These are phyloP conservation scores for Nudaria mundana DNA, from an alignment of 2,888 invertebrate species.

Conservation along the genomic window DNA sequence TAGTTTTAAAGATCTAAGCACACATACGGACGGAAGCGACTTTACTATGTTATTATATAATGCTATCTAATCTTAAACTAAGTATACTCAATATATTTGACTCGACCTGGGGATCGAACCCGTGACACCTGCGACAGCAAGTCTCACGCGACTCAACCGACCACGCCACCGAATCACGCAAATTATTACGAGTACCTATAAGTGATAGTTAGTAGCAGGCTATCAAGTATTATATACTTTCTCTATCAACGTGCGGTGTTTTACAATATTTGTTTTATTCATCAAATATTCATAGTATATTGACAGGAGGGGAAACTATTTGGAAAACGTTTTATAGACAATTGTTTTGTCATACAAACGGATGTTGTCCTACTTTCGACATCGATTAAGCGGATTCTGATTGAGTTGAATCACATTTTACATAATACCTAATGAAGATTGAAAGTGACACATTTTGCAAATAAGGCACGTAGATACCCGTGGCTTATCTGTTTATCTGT, in stretches of 20 bases:
- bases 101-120: too few species aligned
- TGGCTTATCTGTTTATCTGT: too few species aligned
- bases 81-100: too few species aligned
- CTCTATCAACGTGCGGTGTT: slow-evolving; percentile 42
- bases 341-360: slow-evolving; percentile 6
- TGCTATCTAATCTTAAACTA: too few species aligned
- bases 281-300: slow-evolving; percentile 52
- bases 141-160: too few species aligned
- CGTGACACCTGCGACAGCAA: too few species aligned
- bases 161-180: too few species aligned
- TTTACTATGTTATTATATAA: too few species aligned
- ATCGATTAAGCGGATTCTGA: slow-evolving; percentile 2
- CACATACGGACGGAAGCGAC: too few species aligned
- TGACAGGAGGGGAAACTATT: slow-evolving; percentile 20
- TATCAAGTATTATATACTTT: slow-evolving; percentile 44
- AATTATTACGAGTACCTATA: too few species aligned
- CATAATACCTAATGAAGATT: not conserved
- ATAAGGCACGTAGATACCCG: not conserved
- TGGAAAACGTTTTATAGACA: slow-evolving; percentile 18
- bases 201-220: too few species aligned
- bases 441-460: not conserved
- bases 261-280: slow-evolving; percentile 35
- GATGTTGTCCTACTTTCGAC: slow-evolving; percentile 6
- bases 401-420: slow-evolving; percentile 5
- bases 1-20: too few species aligned